Percentiles rank a stretch among this genome's conserved stretches.
These are phyloP conservation scores for Microcebus murinus DNA, from an alignment of 2,113 vertebrate genomes.

Conservation along the genomic window DNA sequence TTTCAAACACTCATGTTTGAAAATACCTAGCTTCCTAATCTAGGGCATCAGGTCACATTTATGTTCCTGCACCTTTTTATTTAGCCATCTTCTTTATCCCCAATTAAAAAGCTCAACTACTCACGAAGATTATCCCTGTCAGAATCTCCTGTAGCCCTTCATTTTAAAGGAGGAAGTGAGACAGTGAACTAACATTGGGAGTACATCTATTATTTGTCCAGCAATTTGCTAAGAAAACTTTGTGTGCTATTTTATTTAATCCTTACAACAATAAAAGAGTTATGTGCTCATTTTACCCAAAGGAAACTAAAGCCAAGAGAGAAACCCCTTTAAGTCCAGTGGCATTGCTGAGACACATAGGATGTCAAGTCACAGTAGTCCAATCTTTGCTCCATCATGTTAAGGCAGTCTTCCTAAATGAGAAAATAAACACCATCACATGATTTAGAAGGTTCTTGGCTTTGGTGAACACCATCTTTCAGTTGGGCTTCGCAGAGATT, in stretches of 20 bases:
- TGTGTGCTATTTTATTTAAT: not conserved
- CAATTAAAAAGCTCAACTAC: not conserved
- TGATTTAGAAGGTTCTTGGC: not conserved
- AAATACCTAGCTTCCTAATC: not conserved
- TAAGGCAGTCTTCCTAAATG: not conserved
- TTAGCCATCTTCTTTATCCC: not conserved
- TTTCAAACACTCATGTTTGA: not conserved
- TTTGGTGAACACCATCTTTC: not conserved
- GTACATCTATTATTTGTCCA: not conserved
- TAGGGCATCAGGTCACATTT: not conserved
- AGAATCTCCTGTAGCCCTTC: not conserved
- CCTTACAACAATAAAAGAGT: not conserved
- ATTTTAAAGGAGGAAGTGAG: not conserved
- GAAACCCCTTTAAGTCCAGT: not conserved
- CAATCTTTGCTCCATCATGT: accelerated
- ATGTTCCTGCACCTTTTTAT: not conserved
- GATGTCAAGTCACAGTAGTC: accelerated
- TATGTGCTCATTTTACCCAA: not conserved
- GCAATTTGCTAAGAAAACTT: not conserved
- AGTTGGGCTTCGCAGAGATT: not conserved
- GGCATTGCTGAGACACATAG: not conserved
- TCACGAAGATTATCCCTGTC: not conserved
- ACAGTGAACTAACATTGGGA: not conserved
- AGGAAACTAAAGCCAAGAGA: not conserved
- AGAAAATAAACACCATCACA: not conserved